Base-by-base conservation (phyloP, 2,113 vertebrate species). In the Vimba vimba region DNA sequence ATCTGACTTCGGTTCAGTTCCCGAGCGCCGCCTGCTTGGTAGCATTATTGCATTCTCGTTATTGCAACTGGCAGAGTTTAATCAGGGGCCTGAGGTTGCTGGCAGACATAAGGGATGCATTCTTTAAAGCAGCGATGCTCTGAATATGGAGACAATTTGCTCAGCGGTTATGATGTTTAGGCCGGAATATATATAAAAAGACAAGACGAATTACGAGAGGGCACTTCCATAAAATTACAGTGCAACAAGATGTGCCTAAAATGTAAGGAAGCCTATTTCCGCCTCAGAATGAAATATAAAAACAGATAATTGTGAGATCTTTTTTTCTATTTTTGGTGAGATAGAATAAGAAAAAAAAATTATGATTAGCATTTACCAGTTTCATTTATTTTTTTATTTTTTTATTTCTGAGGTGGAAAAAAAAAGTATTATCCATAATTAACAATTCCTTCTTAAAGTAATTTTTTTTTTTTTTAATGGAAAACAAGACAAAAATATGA, bases 121-220 rank as follows among this genome's bases (percentile, higher is more conserved):
- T 94, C 91, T 92, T 93, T 88, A 87, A 92, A 91, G 91, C 88
- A 92, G 90, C 89, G 69, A 84, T 90, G 79, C 88, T 92, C 86
- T 93, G 93, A 90, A 93, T 91, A 89, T 88, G 88, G 91, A 92
- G 89, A 92, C 89, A 84, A 91, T 91, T 93, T 92, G 90, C 91
- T 92, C 85, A 64, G 92, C 4, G 92, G 93, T 94, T 90, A 87
- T 62, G 89, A 93, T 91, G 91, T 92, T 93, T 88, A 27, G 87
- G 90, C 78, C 64, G 84, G 78, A 82, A 91, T 90, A 91, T 83
- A 66, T 86, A 50, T 50, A 82, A 86, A 83, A 90, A 85, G 88
- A 86, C 57, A 86, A 77, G 85, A 84, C 88, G 64, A 66, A 83
- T 86, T 68, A 73, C 62, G 33, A 80, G 47, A 86, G 52, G 33